Percentiles rank a stretch among this genome's conserved stretches.
phyloP scores from a whole-genome alignment of 2,797 vertebrate species.

The Scyliorhinus canicula region DNA sequence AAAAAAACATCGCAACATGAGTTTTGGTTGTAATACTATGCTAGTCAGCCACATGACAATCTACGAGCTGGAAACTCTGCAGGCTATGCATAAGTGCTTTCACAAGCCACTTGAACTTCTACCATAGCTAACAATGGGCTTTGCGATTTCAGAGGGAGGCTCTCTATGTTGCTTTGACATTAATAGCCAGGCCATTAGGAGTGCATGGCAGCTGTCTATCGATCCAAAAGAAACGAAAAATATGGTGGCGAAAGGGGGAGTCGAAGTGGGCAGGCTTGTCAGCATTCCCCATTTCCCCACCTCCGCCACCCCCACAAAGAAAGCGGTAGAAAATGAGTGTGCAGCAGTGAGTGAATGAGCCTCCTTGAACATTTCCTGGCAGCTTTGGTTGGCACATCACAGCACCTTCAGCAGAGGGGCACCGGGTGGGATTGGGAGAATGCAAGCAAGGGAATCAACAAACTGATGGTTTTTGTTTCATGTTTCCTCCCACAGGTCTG shows the following conservation, averaged over 20 bases:
- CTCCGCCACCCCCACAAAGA: neutral
- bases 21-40: neutral
- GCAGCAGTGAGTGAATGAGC: neutral
- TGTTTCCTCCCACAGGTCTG: neutral
- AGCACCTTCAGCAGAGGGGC: neutral
- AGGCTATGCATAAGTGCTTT: neutral
- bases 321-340: too few species aligned
- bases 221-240: neutral
- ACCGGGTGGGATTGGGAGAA: neutral
- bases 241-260: neutral
- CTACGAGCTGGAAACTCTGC: neutral
- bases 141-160: neutral
- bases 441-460: conserved; percentile 39
- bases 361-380: neutral
- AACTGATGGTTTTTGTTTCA: neutral
- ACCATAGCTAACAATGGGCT: neutral
- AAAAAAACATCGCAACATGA: too few species aligned
- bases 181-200: neutral
- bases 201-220: neutral
- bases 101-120: neutral
- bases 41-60: neutral
- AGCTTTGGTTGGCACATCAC: neutral
- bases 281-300: too few species aligned
- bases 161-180: neutral
- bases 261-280: neutral